These are phyloP conservation scores for Lutjanus argentimaculatus DNA, from an alignment of 2,797 vertebrate genomes.

Conservation along the genomic window DNA sequence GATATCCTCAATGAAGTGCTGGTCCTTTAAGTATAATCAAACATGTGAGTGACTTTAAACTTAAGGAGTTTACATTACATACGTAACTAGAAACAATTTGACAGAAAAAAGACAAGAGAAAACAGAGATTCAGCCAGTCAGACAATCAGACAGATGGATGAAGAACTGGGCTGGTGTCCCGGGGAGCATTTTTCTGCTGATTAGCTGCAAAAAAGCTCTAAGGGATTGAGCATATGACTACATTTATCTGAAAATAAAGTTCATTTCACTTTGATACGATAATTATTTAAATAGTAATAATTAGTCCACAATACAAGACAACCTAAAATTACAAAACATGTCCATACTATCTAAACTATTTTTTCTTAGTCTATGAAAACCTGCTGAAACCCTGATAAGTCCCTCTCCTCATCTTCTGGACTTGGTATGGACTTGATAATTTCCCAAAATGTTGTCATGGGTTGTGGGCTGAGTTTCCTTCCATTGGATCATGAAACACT, in stretches of 20 bases:
- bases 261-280: neutral
- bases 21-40: no score
- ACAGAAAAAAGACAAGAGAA: neutral
- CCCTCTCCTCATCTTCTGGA: slow-evolving; percentile 17
- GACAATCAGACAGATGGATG: slow-evolving; percentile 44
- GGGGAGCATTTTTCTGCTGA: slow-evolving; percentile 40
- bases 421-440: slow-evolving; percentile 25
- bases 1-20: neutral
- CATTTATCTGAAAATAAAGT: neutral
- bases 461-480: slow-evolving; percentile 23
- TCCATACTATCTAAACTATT: neutral
- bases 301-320: neutral
- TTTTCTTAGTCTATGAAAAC: slow-evolving; percentile 10
- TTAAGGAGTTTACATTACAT: neutral
- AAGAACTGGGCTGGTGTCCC: slow-evolving; percentile 31
- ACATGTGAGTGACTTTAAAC: neutral
- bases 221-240: neutral
- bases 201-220: slow-evolving; percentile 33
- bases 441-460: slow-evolving; percentile 16
- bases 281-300: slow-evolving; percentile 10
- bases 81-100: neutral
- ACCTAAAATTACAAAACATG: neutral
- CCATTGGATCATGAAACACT: slow-evolving; percentile 28
- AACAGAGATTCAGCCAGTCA: slow-evolving; percentile 20
- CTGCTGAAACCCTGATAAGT: slow-evolving; percentile 18